Evolutionary conservation across 1,140 invertebrate species (phyloP), one percentile per base, ranked within the genome.

Genomic region (Sitodiplosis mosellana): DNA sequence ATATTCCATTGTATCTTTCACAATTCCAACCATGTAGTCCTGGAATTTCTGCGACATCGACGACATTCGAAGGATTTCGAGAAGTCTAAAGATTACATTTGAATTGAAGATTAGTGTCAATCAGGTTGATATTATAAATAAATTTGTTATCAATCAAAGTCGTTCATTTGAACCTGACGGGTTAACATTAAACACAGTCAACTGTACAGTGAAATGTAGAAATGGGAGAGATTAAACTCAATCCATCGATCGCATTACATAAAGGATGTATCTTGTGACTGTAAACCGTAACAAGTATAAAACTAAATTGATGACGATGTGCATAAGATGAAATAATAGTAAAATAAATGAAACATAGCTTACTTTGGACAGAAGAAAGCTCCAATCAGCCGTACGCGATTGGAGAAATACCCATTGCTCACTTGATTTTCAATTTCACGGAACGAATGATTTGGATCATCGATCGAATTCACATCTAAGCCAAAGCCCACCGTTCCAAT

Each of bases 1-100:
- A 53, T 69, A 66, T 18, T 68, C 59, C 6, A 75, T 64, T 1
- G 69, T 72, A 17, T 76, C 66, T 52, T 68, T 65, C 4, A 77
- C 70, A 5, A 73, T 63, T 20, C 56, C 53, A 14, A 59, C 53
- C 50, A 72, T 71, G 51, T 71, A 72, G 4, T 63, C 51, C 21
- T 54, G 54, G 10, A 63, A 15, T 1, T 14, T 19, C 11, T 5
- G 12, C 7, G 34, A 14, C 3, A 22, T 2, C 8, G 12, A 15
- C 2, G 17, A 7, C 3, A 48, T 33, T 2, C 15, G 3, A 2
- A 48, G 12, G 7, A 27, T 33, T 6, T 48, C 15, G 8, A 40
- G n/a, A 5, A 47, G 33, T 17, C 46, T 47, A 46, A 46, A 33
- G 33, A 18, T 10, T 5, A 19, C 18, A n/a, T n/a, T n/a, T n/a